Base-by-base conservation (phyloP, 2,797 vertebrate genomes). In the Notamacropus eugenii region DNA sequence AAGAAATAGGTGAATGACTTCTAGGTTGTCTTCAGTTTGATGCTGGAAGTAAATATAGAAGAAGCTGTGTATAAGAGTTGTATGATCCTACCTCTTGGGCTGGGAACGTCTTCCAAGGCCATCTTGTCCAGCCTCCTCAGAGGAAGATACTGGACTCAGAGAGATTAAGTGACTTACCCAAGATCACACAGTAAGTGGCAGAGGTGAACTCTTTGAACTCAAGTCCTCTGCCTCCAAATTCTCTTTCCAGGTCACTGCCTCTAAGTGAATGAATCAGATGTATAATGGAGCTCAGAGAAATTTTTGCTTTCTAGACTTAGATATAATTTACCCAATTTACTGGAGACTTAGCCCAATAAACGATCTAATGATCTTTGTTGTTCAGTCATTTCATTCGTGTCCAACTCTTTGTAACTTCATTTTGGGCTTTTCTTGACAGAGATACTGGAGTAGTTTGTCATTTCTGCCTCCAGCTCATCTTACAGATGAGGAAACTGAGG, bases 291-390 rank as follows among this genome's bases (percentile, higher is more conserved):
- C 74, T 82, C 19, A 74, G 67, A 82, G 40, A 82, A 74, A 3
- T 82, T 82, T 40, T 87, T 27, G 1, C 27, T n/a, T 82, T 24
- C 8, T 82, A 82, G n/a, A 46, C 52, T 54, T 93, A 67, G 55
- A 93, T 54, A 40, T 52, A 92, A 55, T 55, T 28, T 24, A 55
- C 40, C 29, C 4, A 34, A 56, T 59, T 95, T 95, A 56, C 82
- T 16, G 46, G 54, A 95, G 62, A 57, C 34, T 87, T 55, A 67
- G 6, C 52, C 62, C 67, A 55, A 56, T 55, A 90, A 90, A 55
- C 92, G 46, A 24, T 95, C 55, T 90, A 90, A n/a, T 92, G 54
- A 24, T 95, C 55, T 91, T 82, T 11, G n/a, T n/a, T 62, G 59
- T n/a, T 62, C 31, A n/a, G 1, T 67, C 14, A 1, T n/a, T n/a